Base-by-base conservation (phyloP, 35 echinoderm and acorn worm genomes). In the Ptychodera flava region DNA sequence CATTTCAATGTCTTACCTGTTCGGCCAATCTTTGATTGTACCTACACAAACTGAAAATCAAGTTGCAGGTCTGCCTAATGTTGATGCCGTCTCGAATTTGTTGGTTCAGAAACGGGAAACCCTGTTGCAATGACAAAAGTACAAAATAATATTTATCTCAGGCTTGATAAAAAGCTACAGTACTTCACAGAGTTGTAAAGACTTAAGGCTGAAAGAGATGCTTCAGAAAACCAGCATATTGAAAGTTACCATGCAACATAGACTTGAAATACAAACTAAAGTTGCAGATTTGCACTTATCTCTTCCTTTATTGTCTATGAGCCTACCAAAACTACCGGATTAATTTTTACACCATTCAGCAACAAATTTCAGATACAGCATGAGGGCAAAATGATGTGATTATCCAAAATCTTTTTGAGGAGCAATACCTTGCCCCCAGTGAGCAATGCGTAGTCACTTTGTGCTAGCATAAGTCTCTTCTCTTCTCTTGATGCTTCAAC, bases 61-160 rank as follows among this genome's bases (percentile, higher is more conserved):
- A 84, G 36, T 94, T 94, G 14, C 93, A 78, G 0, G 93, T 94
- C 35, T 91, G 89, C 83, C 88, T 85, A 14, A 94, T 86, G 75
- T 94, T 94, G 85, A 94, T 94, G 52, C 83, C 85, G 76, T 94
- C 93, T 86, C 93, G 89, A 80, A 94, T 91, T 94, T 94, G 93
- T 91, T 94, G 93, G 36, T 91, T 91, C 33, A 94, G 76, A 78
- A 94, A 94, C 1, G 93, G 93, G 36, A 91, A 94, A 35, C 93
- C 93, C 93, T 94, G 76, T 14, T 85, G 77, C 78, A 84, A 75
- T 82, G 22, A 30, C 16, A 33, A 28, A 77, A 86, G 32, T 85
- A 38, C 34, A 6, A 85, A 16, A 82, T 15, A 31, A 15, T 15
- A 77, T 15, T 77, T 15, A n/a, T 15, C 75, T 77, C n/a, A 15